Evolutionary conservation across 1,140 invertebrate genomes (phyloP).

Genomic region (Meloidogyne floridensis): DNA sequence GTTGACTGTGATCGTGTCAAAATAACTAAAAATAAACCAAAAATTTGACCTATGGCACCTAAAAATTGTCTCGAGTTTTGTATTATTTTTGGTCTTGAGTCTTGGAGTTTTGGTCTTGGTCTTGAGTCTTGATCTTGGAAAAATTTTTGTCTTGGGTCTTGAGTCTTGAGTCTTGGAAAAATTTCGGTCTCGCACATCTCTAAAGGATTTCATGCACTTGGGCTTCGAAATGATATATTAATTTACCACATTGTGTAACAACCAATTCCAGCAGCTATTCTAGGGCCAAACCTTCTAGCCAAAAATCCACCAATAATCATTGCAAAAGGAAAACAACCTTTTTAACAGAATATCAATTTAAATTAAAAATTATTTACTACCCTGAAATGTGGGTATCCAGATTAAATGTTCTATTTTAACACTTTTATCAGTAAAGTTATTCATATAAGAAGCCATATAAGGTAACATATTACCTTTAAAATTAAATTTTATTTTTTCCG

Average conservation of each 20-base stretch:
- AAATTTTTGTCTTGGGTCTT: too few relatives aligned
- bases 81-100: too few relatives aligned
- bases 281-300: conserved; percentile 52
- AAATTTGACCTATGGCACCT: too few relatives aligned
- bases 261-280: conserved; percentile 54
- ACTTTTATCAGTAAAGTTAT: conserved; percentile 58
- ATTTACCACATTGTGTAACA: conserved; percentile 59
- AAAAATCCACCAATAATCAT: conserved; percentile 64
- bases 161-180: too few relatives aligned
- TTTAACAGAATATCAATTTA: background rate
- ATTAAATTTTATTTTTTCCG: background rate
- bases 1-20: too few relatives aligned
- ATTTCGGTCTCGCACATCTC: too few relatives aligned
- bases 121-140: too few relatives aligned
- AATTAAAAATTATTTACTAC: conserved; percentile 1
- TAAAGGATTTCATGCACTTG: too few relatives aligned
- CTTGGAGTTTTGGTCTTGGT: too few relatives aligned
- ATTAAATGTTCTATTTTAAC: conserved; percentile 58
- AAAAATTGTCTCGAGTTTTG: too few relatives aligned
- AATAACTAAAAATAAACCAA: too few relatives aligned
- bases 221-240: too few relatives aligned
- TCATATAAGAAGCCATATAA: conserved; percentile 66
- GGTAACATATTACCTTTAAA: conserved; percentile 63
- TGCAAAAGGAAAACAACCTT: conserved; percentile 64
- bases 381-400: conserved; percentile 62